phyloP scores from a whole-genome alignment of 2,797 vertebrate species.

The Argya squamiceps region DNA sequence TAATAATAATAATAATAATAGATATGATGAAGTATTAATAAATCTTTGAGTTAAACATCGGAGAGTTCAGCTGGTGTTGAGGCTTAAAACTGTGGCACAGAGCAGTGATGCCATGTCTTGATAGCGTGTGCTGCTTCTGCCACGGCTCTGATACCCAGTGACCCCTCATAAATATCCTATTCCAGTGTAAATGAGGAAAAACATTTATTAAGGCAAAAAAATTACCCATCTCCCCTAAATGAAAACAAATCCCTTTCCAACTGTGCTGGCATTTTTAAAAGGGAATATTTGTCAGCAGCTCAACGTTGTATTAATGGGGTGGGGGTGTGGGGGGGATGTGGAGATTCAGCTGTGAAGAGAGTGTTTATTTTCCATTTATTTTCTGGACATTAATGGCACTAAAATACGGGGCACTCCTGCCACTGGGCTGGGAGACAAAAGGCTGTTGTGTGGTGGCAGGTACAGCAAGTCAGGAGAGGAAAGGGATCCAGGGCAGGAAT shows the following conservation, averaged over 20 bases:
- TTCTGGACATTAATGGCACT: neutral
- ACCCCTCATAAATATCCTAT: neutral
- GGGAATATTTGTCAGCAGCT: neutral
- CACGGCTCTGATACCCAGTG: rapidly evolving
- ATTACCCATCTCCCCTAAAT: neutral
- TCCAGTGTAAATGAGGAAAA: neutral
- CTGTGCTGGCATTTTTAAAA: neutral
- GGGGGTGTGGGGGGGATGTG: neutral
- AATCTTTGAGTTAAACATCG: neutral
- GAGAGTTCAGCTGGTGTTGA: neutral
- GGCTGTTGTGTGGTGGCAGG: neutral
- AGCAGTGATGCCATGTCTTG: rapidly evolving
- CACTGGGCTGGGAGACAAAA: neutral
- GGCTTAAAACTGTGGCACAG: neutral
- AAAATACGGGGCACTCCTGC: neutral
- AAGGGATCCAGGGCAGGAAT: rapidly evolving
- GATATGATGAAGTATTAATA: neutral
- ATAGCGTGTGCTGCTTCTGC: neutral
- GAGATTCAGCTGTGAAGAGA: neutral
- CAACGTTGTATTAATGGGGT: rapidly evolving
- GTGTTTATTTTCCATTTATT: neutral
- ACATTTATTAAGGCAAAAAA: constrained; percentile 2
- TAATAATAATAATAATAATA: neutral
- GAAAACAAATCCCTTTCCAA: neutral
- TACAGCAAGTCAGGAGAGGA: rapidly evolving